These are phyloP conservation scores for Pangasianodon gigas DNA, from an alignment of 2,113 vertebrate genomes.

Conservation along the genomic window DNA sequence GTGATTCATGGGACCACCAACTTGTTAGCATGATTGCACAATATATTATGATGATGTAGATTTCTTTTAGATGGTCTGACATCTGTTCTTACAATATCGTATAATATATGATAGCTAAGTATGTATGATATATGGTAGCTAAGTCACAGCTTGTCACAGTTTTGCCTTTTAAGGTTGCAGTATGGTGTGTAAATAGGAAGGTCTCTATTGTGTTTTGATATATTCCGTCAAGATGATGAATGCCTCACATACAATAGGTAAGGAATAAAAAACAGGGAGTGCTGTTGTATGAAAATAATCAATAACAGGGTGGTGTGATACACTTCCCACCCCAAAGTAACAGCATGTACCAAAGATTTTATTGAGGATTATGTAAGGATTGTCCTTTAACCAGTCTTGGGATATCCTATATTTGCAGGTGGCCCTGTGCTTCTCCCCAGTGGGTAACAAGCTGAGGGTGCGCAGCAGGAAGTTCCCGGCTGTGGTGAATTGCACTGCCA, in stretches of 20 bases:
- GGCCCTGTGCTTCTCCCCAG: constrained; percentile 88
- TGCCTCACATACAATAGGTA: not conserved
- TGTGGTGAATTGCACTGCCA: constrained; percentile 82
- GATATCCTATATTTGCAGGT: constrained; percentile 71
- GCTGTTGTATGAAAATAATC: not conserved
- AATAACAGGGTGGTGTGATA: not conserved
- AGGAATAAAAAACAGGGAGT: not conserved
- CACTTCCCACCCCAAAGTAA: not conserved
- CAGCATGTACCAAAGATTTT: not conserved
- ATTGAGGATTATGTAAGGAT: not conserved
- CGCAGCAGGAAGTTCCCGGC: constrained; percentile 90
- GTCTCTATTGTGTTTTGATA: not conserved
- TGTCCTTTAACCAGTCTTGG: not conserved
- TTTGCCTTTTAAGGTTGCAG: not conserved
- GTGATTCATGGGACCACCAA: constrained; percentile 6
- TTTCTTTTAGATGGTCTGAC: not conserved
- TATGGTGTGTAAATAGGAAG: not conserved
- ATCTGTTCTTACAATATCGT: not conserved
- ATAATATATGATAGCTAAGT: not conserved
- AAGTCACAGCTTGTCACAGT: not conserved
- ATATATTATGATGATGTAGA: not conserved
- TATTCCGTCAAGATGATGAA: not conserved
- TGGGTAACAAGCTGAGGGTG: constrained; percentile 81
- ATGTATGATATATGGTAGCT: not conserved
- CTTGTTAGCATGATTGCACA: not conserved